Base-by-base conservation (phyloP, 1,140 invertebrate species). In the Lordiphosa clarofinis region DNA sequence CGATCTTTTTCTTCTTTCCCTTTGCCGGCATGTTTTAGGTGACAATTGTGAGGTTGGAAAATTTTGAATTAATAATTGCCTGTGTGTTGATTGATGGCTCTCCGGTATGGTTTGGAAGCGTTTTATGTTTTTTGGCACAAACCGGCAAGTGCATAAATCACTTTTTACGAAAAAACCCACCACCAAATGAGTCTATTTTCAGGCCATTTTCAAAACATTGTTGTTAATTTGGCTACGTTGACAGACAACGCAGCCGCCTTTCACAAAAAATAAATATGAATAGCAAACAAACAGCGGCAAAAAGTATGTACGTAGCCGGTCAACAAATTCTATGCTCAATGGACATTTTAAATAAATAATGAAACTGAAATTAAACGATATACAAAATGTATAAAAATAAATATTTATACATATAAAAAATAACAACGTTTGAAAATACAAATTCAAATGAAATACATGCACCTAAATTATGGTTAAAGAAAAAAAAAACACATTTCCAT, bases 161-260 rank as follows among this genome's bases (percentile, higher is more conserved):
- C 54, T 43, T 61, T 54, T 38, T 31, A 31, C 28, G 7, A 31
- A 31, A 19, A 7, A 31, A 8, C 31, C 37, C 54, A 46, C 59
- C 46, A 62, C 52, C 55, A 12, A 63, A 46, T 46, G 43, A 28
- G n/a, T 11, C 10, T 44, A 43, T 44, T 42, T 55, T 33, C 57
- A 35, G 35, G 42, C 37, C 15, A 60, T 36, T 12, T 38, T 3
- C 21, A 35, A 39, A 59, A 48, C 56, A 53, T 68, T 67, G 50
- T 53, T 81, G 78, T 73, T 81, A 72, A 72, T 69, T 65, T 62
- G 67, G 46, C 61, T 54, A 46, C 49, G 74, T 62, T 76, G 76
- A 82, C 72, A 82, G 66, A 82, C 72, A 78, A 64, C 44, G 56
- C 73, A 70, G 66, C 62, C 49, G 67, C 42, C 58, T 56, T 57